phyloP scores from a whole-genome alignment of 2,888 invertebrate species.

The Blastobasis adustella region DNA sequence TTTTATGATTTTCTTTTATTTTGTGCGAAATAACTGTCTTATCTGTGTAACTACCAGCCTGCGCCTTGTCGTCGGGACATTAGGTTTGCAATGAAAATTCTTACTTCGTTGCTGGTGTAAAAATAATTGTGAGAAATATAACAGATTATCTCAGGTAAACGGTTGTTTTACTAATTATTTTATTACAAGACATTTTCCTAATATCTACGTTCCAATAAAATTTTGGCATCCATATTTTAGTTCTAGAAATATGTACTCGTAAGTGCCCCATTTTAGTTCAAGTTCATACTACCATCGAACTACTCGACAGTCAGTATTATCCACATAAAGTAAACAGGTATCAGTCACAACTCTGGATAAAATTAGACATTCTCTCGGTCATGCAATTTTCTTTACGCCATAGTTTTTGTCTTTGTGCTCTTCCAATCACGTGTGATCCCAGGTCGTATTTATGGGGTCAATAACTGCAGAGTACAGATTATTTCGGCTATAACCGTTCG shows the following conservation, averaged over 20 bases:
- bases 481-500: slow-evolving; percentile 25
- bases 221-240: slow-evolving; percentile 21
- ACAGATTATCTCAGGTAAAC: slow-evolving; percentile 61
- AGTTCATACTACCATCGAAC: slow-evolving; percentile 33
- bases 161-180: slow-evolving; percentile 35
- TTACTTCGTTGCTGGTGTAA: slow-evolving; percentile 70
- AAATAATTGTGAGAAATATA: slow-evolving; percentile 73
- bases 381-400: too few species aligned
- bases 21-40: slow-evolving; percentile 24
- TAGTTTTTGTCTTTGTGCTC: slow-evolving; percentile 40
- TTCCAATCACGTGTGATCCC: slow-evolving; percentile 64
- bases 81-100: slow-evolving; percentile 66
- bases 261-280: slow-evolving; percentile 57
- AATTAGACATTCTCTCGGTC: too few species aligned
- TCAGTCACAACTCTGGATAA: too few species aligned
- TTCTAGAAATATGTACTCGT: slow-evolving; percentile 24
- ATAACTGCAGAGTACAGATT: slow-evolving; percentile 53
- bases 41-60: slow-evolving; percentile 26
- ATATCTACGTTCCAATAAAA: slow-evolving; percentile 3
- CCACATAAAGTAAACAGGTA: too few species aligned
- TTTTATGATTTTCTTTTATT: slow-evolving; percentile 26
- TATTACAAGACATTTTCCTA: slow-evolving; percentile 8
- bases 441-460: slow-evolving; percentile 63
- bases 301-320: too few species aligned
- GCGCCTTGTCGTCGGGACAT: slow-evolving; percentile 33